A percentile compares a stretch with the other conserved stretches of the same genome.
Conservation (phyloP, 1,140 invertebrate genomes). For the Macrosteles quadrilineatus region DNA sequence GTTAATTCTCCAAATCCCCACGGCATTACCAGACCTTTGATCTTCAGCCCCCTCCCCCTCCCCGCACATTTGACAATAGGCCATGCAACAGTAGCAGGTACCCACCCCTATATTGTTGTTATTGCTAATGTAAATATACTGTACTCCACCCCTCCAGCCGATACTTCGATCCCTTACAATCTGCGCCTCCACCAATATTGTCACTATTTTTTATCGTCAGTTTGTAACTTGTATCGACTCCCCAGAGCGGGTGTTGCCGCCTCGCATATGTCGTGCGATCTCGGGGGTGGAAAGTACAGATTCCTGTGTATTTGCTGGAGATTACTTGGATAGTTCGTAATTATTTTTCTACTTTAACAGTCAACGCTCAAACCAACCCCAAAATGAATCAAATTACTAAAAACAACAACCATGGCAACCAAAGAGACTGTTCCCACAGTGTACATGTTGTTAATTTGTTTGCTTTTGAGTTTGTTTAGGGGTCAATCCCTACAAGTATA, state of each 20-base stretch:
- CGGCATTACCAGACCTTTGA: constrained; percentile 8
- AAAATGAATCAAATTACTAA: no score
- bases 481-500: no score
- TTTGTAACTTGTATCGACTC: background rate
- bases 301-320: no score
- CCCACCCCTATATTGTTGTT: constrained; percentile 10
- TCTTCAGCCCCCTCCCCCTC: background rate
- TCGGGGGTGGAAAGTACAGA: no score
- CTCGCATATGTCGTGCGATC: no score
- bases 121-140: constrained; percentile 24
- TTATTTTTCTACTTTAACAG: no score
- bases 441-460: no score
- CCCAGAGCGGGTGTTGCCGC: background rate
- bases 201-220: constrained; percentile 13
- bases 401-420: no score
- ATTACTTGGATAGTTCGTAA: no score
- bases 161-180: constrained; percentile 3
- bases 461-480: no score
- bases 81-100: background rate
- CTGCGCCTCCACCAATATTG: constrained; percentile 4
- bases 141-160: background rate
- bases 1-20: background rate
- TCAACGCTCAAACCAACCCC: no score
- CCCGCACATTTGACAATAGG: background rate
- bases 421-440: no score